phyloP scores from a whole-genome alignment of 2,113 vertebrate genomes.

The Urocynchramus pylzowi region DNA sequence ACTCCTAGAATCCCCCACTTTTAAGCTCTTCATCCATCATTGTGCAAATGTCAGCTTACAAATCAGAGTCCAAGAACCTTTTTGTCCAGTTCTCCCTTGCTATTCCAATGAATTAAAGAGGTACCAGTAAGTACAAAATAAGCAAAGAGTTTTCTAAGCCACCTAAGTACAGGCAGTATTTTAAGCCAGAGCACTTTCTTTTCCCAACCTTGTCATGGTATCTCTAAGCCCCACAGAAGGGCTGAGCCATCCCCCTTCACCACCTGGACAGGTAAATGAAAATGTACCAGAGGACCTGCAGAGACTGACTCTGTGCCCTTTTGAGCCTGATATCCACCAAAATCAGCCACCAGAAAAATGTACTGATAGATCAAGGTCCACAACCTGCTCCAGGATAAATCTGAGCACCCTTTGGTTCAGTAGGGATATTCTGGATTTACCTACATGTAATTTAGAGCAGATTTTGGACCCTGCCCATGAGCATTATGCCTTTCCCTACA shows the following conservation, averaged over 20 bases:
- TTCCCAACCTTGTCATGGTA: background rate
- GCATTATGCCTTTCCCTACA: slow-evolving; percentile 68
- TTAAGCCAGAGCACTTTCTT: background rate
- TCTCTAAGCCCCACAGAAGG: background rate
- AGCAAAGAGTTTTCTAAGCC: background rate
- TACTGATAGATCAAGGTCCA: background rate
- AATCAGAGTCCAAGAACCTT: slow-evolving; percentile 1
- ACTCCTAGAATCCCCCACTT: background rate
- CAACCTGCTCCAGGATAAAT: background rate
- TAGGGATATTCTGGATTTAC: slow-evolving; percentile 45
- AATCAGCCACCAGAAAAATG: slow-evolving; percentile 10
- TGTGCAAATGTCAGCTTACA: background rate
- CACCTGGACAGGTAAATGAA: background rate
- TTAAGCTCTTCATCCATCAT: background rate
- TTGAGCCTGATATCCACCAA: background rate
- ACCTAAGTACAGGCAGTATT: background rate
- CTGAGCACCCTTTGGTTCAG: background rate
- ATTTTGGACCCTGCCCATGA: slow-evolving; percentile 47
- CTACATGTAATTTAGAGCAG: slow-evolving; percentile 48
- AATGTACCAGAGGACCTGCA: background rate
- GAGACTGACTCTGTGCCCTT: background rate
- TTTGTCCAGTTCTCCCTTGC: background rate
- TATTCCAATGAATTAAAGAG: background rate
- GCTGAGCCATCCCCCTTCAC: background rate
- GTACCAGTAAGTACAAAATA: background rate